A percentile compares a stretch with the other conserved stretches of the same genome.
Evolutionary conservation across 2,888 invertebrate genomes (phyloP).

Genomic region (Ectobius pallidus): DNA sequence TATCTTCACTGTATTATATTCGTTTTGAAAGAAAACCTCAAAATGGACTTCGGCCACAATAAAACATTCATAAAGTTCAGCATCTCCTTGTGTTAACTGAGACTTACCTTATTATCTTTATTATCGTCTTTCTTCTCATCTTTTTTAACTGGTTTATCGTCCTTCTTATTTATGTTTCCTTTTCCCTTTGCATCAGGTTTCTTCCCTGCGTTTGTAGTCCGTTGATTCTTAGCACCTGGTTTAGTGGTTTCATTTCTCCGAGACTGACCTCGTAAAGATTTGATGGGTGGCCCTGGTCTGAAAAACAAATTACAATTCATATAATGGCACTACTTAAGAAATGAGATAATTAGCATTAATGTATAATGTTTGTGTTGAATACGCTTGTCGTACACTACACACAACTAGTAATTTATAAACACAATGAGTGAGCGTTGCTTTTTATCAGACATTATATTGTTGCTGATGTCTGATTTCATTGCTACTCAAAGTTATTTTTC

Average conservation of each 20-base stretch:
- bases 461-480: too few relatives aligned
- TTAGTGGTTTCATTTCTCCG: slow-evolving; percentile 34
- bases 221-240: slow-evolving; percentile 24
- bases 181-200: slow-evolving; percentile 19
- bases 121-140: slow-evolving; percentile 46
- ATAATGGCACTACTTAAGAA: not conserved
- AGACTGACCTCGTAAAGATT: slow-evolving; percentile 36
- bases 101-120: slow-evolving; percentile 25
- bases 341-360: not conserved
- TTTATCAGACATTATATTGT: too few relatives aligned
- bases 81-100: too few relatives aligned
- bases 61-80: too few relatives aligned
- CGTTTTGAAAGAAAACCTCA: too few relatives aligned
- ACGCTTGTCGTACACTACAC: not conserved
- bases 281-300: slow-evolving; percentile 34
- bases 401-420: not conserved
- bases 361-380: not conserved
- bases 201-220: slow-evolving; percentile 22
- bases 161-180: slow-evolving; percentile 19
- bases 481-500: too few relatives aligned
- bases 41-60: too few relatives aligned
- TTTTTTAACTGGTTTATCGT: slow-evolving; percentile 42
- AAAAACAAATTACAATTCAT: too few relatives aligned
- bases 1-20: too few relatives aligned
- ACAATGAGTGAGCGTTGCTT: not conserved